phyloP scores from a whole-genome alignment of 1,140 invertebrate species.

The Cotesia vestalis region DNA sequence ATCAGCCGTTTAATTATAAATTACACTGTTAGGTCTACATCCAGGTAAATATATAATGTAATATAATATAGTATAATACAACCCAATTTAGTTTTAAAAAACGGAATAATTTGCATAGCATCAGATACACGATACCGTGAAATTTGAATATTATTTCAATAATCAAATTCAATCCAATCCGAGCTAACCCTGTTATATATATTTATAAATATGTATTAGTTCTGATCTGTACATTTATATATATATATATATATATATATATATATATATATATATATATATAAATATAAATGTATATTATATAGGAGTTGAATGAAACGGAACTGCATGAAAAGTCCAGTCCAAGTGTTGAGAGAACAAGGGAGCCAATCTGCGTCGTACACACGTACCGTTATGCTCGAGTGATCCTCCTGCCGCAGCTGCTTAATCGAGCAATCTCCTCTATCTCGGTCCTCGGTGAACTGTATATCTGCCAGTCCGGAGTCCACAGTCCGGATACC shows the following conservation, averaged over 20 bases:
- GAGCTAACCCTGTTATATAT: too few relatives aligned
- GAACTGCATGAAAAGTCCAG: conserved; percentile 12
- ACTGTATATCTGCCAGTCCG: conserved; percentile 41
- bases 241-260: background rate
- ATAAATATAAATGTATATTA: background rate
- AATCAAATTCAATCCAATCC: too few relatives aligned
- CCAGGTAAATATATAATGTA: too few relatives aligned
- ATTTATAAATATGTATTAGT: too few relatives aligned
- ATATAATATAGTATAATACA: too few relatives aligned
- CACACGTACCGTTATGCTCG: conserved; percentile 50
- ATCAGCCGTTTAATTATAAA: too few relatives aligned
- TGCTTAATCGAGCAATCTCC: conserved; percentile 52
- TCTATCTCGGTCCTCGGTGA: background rate
- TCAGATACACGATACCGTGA: too few relatives aligned
- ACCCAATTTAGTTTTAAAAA: too few relatives aligned
- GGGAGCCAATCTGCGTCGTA: conserved; percentile 31
- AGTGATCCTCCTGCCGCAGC: conserved; percentile 47
- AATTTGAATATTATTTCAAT: too few relatives aligned
- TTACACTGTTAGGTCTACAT: too few relatives aligned
- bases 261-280: background rate
- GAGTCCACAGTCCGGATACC: background rate
- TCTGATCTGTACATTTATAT: too few relatives aligned
- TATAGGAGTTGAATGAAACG: background rate
- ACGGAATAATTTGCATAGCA: too few relatives aligned
- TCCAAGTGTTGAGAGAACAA: conserved; percentile 22